Evolutionary conservation across 2,888 invertebrate genomes (phyloP).

Genomic region (Stenodema calcarata): DNA sequence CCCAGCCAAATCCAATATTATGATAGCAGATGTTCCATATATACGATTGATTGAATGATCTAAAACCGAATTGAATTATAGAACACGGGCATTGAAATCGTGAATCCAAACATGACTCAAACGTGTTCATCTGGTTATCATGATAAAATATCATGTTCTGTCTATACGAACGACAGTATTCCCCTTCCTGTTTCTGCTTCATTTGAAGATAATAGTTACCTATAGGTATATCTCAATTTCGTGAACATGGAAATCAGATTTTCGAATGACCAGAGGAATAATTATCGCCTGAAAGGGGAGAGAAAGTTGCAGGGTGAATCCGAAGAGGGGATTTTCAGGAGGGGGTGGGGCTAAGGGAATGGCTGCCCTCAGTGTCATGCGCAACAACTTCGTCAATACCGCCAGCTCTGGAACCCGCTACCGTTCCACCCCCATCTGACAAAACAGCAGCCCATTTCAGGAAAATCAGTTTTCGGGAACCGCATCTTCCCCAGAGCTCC

Average conservation of each 20-base stretch:
- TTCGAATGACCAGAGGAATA: conserved; percentile 16
- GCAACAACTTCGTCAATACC: conserved; percentile 40
- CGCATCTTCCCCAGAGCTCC: not conserved
- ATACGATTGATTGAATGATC: too few relatives aligned
- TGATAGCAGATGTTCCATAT: too few relatives aligned
- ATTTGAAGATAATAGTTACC: not conserved
- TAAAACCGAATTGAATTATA: too few relatives aligned
- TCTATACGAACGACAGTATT: too few relatives aligned
- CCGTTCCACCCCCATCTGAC: not conserved
- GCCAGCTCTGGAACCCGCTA: not conserved
- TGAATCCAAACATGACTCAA: too few relatives aligned
- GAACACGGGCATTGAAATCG: too few relatives aligned
- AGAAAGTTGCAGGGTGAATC: not conserved
- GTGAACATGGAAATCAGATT: not conserved
- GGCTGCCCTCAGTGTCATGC: conserved; percentile 39
- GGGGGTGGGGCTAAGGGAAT: conserved; percentile 25
- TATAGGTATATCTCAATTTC: not conserved
- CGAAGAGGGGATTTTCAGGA: not conserved
- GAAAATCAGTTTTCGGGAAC: not conserved
- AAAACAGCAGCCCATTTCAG: not conserved
- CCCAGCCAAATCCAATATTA: too few relatives aligned
- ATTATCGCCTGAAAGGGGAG: not conserved
- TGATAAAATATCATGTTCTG: too few relatives aligned
- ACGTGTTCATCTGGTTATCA: too few relatives aligned
- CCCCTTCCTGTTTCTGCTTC: not conserved